Conservation (phyloP, 2,888 invertebrate species). For the Lampropteryx suffumata region DNA sequence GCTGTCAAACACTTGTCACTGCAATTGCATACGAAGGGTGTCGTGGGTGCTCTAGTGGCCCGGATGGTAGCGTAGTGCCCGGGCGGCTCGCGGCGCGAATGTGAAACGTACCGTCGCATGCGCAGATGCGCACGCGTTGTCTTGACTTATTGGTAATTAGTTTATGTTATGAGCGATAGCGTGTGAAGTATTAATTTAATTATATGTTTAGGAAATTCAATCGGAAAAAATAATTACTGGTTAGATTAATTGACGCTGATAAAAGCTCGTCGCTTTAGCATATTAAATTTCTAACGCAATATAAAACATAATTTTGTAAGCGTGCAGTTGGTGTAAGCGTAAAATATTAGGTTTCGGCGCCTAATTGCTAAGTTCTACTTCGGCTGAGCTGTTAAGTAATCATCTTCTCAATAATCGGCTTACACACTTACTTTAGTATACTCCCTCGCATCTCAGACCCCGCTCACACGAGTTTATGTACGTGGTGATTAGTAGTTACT, state of each 20-base stretch:
- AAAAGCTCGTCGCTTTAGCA: neutral
- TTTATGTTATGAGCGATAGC: constrained; percentile 56
- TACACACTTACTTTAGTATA: neutral
- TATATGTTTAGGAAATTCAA: constrained; percentile 7
- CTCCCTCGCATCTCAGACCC: neutral
- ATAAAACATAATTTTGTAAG: too few species aligned
- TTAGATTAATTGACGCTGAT: neutral
- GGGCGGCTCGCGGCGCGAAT: constrained; percentile 70
- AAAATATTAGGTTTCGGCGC: neutral
- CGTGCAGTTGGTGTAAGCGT: too few species aligned
- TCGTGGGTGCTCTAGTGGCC: constrained; percentile 48
- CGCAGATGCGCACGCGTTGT: constrained; percentile 59
- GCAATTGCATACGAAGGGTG: constrained; percentile 45
- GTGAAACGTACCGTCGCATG: constrained; percentile 77
- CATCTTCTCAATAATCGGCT: constrained; percentile 7
- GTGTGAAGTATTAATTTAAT: constrained; percentile 20
- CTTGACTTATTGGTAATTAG: constrained; percentile 64
- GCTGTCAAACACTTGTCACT: constrained; percentile 9
- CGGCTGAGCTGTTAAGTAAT: neutral
- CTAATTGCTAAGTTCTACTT: neutral
- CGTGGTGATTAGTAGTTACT: too few species aligned
- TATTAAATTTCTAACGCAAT: neutral
- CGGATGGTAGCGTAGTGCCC: constrained; percentile 61
- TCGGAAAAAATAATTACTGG: neutral
- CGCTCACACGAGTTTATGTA: neutral